These are phyloP conservation scores for Zophobas atratus DNA, from an alignment of 1,140 invertebrate species.

Conservation along the genomic window DNA sequence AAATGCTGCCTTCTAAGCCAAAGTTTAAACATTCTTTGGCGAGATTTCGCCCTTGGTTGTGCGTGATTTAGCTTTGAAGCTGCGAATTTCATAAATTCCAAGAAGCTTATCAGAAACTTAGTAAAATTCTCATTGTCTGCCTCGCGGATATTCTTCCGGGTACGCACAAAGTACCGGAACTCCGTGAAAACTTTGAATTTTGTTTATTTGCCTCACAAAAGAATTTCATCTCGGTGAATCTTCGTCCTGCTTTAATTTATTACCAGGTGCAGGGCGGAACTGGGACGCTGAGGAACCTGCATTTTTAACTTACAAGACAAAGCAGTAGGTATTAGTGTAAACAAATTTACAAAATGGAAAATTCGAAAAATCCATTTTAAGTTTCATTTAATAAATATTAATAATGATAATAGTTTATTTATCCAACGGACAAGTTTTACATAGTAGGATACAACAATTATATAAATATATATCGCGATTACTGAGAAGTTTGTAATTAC, in stretches of 20 bases:
- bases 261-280: not conserved
- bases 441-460: too few relatives aligned
- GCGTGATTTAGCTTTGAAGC: slow-evolving; percentile 50
- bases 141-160: slow-evolving; percentile 48
- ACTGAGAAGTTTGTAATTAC: too few relatives aligned
- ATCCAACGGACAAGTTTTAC: too few relatives aligned
- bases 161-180: slow-evolving; percentile 40
- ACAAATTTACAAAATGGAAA: too few relatives aligned
- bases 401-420: too few relatives aligned
- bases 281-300: not conserved
- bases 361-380: too few relatives aligned
- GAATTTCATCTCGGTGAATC: slow-evolving; percentile 30
- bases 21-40: slow-evolving; percentile 48
- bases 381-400: too few relatives aligned
- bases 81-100: slow-evolving; percentile 50
- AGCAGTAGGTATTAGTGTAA: too few relatives aligned
- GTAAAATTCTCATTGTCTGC: slow-evolving; percentile 50
- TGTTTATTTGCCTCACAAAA: slow-evolving; percentile 40
- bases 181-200: slow-evolving; percentile 33
- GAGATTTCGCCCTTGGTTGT: slow-evolving; percentile 45
- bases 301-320: too few relatives aligned
- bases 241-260: slow-evolving; percentile 31
- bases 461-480: too few relatives aligned
- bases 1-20: slow-evolving; percentile 38
- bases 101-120: slow-evolving; percentile 49